Evolutionary conservation across 2,797 vertebrate species (phyloP).

Genomic region (Knipowitschia caucasica): DNA sequence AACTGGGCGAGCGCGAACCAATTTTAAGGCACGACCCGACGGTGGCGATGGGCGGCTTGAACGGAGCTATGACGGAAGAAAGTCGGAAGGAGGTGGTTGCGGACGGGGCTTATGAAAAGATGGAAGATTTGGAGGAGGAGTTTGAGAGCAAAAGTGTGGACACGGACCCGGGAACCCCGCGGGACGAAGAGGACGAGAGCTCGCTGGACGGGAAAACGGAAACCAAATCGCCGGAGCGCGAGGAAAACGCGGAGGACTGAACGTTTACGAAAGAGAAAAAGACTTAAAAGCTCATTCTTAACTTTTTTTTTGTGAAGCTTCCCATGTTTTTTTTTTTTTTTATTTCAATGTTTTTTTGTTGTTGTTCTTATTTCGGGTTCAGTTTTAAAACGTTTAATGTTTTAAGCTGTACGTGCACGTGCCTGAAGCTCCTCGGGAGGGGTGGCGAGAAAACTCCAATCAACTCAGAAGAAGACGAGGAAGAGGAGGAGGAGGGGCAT

Average conservation of each 20-base stretch:
- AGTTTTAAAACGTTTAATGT: constrained; percentile 81
- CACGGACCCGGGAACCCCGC: constrained; percentile 95
- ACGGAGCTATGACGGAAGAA: constrained; percentile 87
- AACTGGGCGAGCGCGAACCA: constrained; percentile 89
- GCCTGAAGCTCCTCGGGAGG: constrained; percentile 95
- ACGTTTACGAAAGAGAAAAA: too few relatives aligned
- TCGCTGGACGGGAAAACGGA: constrained; percentile 98
- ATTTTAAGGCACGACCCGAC: constrained; percentile 73
- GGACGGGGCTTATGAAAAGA: constrained; percentile 88
- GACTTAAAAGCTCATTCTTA: constrained; percentile 17
- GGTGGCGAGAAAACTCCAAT: constrained; percentile 86
- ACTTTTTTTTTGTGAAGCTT: constrained; percentile 74
- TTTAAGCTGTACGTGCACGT: constrained; percentile 92
- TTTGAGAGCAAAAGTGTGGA: constrained; percentile 96
- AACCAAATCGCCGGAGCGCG: constrained; percentile 98
- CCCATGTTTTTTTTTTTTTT: constrained; percentile 78
- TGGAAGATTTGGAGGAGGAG: constrained; percentile 95
- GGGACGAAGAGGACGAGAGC: constrained; percentile 98
- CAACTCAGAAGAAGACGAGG: constrained; percentile 72
- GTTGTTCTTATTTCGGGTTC: constrained; percentile 92
- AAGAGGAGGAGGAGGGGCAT: constrained; percentile 40
- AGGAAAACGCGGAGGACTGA: constrained; percentile 97
- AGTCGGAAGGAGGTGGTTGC: constrained; percentile 83
- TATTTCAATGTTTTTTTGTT: constrained; percentile 68
- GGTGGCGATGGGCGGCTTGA: constrained; percentile 75